Evolutionary conservation across 2,888 invertebrate species (phyloP).

Genomic region (Tipula vernalis): DNA sequence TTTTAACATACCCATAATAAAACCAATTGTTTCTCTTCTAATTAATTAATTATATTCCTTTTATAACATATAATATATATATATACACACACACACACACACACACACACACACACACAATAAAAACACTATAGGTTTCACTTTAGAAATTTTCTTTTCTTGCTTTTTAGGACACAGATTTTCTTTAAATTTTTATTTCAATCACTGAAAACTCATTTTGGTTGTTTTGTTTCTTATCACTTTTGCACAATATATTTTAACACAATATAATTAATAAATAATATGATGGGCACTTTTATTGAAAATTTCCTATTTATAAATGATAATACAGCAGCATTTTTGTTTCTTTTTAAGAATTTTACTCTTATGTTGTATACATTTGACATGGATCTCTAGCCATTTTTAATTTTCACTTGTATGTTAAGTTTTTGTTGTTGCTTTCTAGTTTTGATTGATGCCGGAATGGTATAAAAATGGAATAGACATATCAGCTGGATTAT

Average conservation of each 20-base stretch:
- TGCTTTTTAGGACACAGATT: neutral
- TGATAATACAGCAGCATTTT: neutral
- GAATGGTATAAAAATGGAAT: neutral
- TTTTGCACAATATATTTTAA: neutral
- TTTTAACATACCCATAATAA: neutral
- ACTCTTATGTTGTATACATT: neutral
- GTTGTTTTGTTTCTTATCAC: neutral
- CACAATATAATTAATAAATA: neutral
- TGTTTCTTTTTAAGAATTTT: neutral
- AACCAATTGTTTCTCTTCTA: neutral
- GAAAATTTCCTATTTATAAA: neutral
- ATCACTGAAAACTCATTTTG: neutral
- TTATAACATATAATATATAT: neutral
- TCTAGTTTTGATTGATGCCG: neutral
- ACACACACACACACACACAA: neutral
- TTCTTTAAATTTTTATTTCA: neutral
- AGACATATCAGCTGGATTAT: neutral
- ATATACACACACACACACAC: no score
- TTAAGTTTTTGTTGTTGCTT: neutral
- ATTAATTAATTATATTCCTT: neutral
- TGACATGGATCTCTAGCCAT: neutral
- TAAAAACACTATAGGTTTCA: neutral
- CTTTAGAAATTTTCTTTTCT: neutral
- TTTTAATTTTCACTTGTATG: neutral
- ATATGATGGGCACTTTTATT: neutral